These are phyloP conservation scores for Musca domestica DNA, from an alignment of 1,140 invertebrate genomes.

Conservation along the genomic window DNA sequence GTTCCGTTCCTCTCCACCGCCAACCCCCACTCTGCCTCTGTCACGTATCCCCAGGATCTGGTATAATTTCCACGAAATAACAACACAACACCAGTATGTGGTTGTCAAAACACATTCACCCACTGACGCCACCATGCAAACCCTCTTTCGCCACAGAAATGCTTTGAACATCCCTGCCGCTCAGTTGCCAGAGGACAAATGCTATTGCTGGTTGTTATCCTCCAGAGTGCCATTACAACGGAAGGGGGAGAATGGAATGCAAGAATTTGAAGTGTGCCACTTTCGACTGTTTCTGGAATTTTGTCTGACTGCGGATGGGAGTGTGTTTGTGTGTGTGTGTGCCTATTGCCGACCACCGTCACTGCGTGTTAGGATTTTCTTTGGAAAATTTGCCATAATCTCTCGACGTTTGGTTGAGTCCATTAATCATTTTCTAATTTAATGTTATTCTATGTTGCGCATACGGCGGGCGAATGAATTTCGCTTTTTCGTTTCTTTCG, in stretches of 20 bases:
- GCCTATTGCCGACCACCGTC: neutral
- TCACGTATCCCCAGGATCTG: neutral
- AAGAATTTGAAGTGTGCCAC: constrained; percentile 14
- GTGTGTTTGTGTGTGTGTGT: no score
- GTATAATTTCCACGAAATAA: no score
- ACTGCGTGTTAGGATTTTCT: neutral
- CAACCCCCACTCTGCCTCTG: neutral
- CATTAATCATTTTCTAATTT: constrained; percentile 55
- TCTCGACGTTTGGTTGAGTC: constrained; percentile 49
- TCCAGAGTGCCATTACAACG: constrained; percentile 36
- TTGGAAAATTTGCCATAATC: constrained; percentile 19
- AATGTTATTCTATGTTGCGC: constrained; percentile 33
- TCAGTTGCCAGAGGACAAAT: constrained; percentile 22
- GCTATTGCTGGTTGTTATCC: constrained; percentile 39
- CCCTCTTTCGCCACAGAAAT: constrained; percentile 11
- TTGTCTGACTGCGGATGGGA: neutral
- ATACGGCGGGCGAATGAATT: neutral
- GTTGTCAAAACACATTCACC: constrained; percentile 17
- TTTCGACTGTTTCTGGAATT: neutral
- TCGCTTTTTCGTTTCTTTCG: no score
- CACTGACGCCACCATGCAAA: neutral
- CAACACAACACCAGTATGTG: constrained; percentile 24
- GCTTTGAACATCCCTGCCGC: constrained; percentile 51
- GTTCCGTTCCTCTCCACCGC: neutral
- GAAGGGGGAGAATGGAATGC: constrained; percentile 1